Base-by-base conservation (phyloP, 2,113 vertebrate genomes). In the Hemichromis elongatus region DNA sequence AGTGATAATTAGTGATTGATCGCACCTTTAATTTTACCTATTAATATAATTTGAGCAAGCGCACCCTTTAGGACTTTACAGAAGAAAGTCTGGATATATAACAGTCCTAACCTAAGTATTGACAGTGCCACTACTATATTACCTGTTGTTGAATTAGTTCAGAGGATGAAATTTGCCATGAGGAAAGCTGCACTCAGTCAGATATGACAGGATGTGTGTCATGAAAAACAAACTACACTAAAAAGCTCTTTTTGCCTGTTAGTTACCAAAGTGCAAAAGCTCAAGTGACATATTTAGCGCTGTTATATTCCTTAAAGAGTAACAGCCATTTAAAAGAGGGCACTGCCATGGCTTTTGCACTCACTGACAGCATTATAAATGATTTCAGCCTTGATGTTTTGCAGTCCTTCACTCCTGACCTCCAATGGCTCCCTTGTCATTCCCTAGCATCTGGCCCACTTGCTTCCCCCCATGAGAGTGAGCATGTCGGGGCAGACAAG, bases 401-500 rank as follows among this genome's bases (percentile, higher is more conserved):
- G 37, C 82, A 90, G 88, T 85, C 86, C 77, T 88, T 90, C 85
- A 66, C 63, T 86, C 55, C 61, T 90, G 84, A 90, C 87, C 90
- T 88, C 79, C 73, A 52, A 21, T 57, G 26, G 35, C 77, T 88
- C 85, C 86, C 75, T 63, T 6, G 40, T 82, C 78, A 81, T 68
- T 9, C 14, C 81, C 56, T 56, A 73, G 88, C 89, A 89, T 90
- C 92, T 88, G 92, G 85, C 80, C 85, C 81, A 24, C 81, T 89
- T 30, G 50, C 68, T 53, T 12, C 61, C 57, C 79, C 52, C 83
- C 85, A 6, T 3, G 54, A 88, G 84, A 85, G 70, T 1, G 11
- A 89, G 81, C 90, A 82, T 92, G 92, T 92, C 80, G 33, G 79
- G 86, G 79, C 89, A 80, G 80, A 86, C 16, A 81, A 87, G 89